Evolutionary conservation across 64 coral and sea anemone genomes (phyloP).

Genomic region (Porites australiensis): DNA sequence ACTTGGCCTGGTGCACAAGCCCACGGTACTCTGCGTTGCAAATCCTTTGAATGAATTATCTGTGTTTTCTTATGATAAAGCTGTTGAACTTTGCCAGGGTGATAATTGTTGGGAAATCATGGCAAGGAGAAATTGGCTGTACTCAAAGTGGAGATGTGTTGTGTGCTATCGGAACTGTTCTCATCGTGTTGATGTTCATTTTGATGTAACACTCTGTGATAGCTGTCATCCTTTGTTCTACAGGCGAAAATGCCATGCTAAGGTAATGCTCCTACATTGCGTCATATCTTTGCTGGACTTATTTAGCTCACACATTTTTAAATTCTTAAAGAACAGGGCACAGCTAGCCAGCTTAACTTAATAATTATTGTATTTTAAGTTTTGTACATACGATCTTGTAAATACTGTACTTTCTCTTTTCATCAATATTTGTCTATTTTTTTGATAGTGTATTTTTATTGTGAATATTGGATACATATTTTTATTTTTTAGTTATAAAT

Average conservation of each 20-base stretch:
- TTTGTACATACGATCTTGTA: no score
- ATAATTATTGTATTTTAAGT: no score
- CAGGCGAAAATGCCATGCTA: conserved; percentile 98
- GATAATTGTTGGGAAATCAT: conserved; percentile 88
- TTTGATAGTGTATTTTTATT: no score
- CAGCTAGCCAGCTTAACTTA: no score
- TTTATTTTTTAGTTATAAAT: no score
- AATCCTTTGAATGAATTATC: conserved; percentile 77
- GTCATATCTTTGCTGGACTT: background rate
- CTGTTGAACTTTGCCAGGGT: conserved; percentile 75
- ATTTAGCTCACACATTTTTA: no score
- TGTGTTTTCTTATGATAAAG: conserved; percentile 91
- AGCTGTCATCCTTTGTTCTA: conserved; percentile 95
- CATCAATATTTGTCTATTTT: no score
- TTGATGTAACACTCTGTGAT: conserved; percentile 96
- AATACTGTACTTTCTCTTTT: no score
- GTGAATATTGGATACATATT: no score
- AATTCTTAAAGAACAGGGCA: no score
- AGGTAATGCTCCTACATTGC: conserved; percentile 49
- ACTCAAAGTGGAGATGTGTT: conserved; percentile 95
- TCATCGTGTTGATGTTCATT: conserved; percentile 88
- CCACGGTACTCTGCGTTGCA: conserved; percentile 89
- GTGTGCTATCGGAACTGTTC: conserved; percentile 93
- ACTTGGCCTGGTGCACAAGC: conserved; percentile 66
- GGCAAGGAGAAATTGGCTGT: conserved; percentile 91